Base-by-base conservation (phyloP, 2,113 vertebrate genomes). In the Eleginops maclovinus region DNA sequence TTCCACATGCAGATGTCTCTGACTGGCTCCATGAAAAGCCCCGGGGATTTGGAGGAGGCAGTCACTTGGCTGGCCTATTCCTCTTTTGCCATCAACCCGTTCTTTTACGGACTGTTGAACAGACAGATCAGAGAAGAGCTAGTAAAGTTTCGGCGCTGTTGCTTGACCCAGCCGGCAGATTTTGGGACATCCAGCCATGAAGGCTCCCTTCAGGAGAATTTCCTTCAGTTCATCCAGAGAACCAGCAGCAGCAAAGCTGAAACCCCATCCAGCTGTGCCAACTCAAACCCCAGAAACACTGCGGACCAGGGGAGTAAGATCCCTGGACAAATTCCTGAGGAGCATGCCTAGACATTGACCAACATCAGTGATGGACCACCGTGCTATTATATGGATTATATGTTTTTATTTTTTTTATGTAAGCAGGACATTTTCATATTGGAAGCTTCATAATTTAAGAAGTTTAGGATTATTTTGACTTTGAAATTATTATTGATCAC, bases 61-160 rank as follows among this genome's bases (percentile, higher is more conserved):
- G 95, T 98, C 83, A 98, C 96, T 70, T 99, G 97, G 98, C 92
- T 98, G 2, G 97, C 97, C 22, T 99, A 97, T 79, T 95, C 97
- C 2, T 97, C 97, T 16, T 99, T 98, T 0, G 96, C 97, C 0
- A 92, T 96, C 3, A 98, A 99, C 81, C 98, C 97, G 0, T 97
- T 99, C 81, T 96, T 98, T 88, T 98, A 98, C 0, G 97, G 98
- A 10, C 81, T 98, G 59, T 89, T 97, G 72, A 98, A 97, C 90
- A 94, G 97, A 21, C 96, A 98, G 64, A 96, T 99, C 72, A 94
- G 97, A 4, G 94, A 96, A 69, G 95, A 97, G 71, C 89, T 99
- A 66, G 87, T 94, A 5, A 96, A 97, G 87, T 93, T 97, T 4
- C 91, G 95, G n/a, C 95, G 95, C 44, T 95, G 92, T 60, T 96